Evolutionary conservation across 2,888 invertebrate species (phyloP).

Genomic region (Willowsia nigromaculata): DNA sequence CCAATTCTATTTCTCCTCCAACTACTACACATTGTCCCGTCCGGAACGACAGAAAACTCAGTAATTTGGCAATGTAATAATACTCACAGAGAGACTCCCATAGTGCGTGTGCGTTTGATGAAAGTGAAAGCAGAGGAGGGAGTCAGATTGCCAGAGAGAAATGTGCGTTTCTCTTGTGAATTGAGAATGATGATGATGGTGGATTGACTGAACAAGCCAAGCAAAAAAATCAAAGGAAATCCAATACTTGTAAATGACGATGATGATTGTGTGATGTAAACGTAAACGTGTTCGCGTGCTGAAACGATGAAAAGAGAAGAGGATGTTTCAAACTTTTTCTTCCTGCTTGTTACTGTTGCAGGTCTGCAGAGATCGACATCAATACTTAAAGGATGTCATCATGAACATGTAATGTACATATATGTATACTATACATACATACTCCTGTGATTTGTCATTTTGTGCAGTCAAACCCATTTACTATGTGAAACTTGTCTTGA

Average conservation of each 20-base stretch:
- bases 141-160: not conserved
- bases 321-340: not conserved
- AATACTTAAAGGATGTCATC: too few relatives aligned
- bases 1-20: constrained; percentile 13
- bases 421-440: not conserved
- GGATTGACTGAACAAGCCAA: not conserved
- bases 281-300: constrained; percentile 28
- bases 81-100: not conserved
- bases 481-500: not conserved
- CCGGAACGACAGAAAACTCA: not conserved
- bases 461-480: not conserved
- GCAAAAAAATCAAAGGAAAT: constrained; percentile 49
- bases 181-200: not conserved
- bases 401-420: too few relatives aligned
- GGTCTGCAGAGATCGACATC: too few relatives aligned
- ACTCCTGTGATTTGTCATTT: not conserved
- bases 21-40: not conserved
- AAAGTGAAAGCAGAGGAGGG: not conserved
- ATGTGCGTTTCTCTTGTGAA: not conserved
- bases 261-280: constrained; percentile 25
- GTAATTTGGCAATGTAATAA: constrained; percentile 32
- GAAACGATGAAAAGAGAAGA: not conserved
- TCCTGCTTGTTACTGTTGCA: not conserved
- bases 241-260: constrained; percentile 4
- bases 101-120: not conserved